phyloP scores from a whole-genome alignment of 2,797 vertebrate species.

The Pangasius macronema region DNA sequence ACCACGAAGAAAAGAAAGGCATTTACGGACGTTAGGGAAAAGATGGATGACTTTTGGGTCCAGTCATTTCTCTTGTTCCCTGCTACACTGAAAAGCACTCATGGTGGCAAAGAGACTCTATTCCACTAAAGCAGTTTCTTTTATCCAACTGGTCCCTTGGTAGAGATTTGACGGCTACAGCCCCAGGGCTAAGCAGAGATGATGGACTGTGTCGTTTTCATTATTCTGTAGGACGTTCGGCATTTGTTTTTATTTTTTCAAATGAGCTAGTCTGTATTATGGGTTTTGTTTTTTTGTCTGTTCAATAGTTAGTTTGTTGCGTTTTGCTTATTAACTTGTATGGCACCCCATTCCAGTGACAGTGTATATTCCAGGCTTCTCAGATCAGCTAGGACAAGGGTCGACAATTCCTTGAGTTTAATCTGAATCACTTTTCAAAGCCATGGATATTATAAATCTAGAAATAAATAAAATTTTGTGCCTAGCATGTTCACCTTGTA shows the following conservation, averaged over 20 bases:
- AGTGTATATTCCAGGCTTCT: not conserved
- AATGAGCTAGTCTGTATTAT: not conserved
- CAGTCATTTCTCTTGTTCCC: not conserved
- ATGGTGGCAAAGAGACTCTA: not conserved
- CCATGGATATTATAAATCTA: not conserved
- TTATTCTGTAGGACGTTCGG: not conserved
- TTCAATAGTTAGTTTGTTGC: not conserved
- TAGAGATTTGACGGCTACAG: not conserved
- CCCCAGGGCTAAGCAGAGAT: not conserved
- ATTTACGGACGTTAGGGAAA: not conserved
- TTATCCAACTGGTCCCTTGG: not conserved
- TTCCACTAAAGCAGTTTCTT: not conserved
- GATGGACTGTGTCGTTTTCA: slow-evolving; percentile 1
- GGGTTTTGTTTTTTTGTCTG: not conserved
- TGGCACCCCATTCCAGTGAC: not conserved
- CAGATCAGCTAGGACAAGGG: not conserved
- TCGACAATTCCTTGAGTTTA: not conserved
- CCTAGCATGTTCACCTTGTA: no score
- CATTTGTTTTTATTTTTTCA: not conserved
- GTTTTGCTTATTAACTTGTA: not conserved
- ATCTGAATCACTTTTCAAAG: not conserved
- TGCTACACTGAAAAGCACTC: not conserved
- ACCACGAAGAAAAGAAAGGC: not conserved
- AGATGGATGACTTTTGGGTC: slow-evolving; percentile 1
- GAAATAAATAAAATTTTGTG: not conserved